These are phyloP conservation scores for Chelonus insularis DNA, from an alignment of 1,140 invertebrate species.

Conservation along the genomic window DNA sequence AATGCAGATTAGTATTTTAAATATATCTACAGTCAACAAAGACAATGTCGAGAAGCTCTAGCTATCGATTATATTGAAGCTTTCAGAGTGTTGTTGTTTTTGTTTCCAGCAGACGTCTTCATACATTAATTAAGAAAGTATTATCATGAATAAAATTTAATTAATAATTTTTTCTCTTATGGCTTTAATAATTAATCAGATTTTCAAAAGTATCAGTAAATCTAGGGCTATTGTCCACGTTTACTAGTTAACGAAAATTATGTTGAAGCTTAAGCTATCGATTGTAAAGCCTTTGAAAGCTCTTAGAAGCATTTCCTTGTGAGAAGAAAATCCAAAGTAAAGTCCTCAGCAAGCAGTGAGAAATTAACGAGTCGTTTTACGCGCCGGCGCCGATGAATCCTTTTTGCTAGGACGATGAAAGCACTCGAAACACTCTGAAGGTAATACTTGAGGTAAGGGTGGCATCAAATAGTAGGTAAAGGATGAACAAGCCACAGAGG, in stretches of 20 bases:
- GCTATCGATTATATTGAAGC: too few species aligned
- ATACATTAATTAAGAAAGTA: background rate
- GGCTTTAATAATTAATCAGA: background rate
- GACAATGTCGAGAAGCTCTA: too few species aligned
- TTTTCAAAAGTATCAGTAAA: background rate
- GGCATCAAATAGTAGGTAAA: background rate
- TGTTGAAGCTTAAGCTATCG: background rate
- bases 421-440: conserved; percentile 4
- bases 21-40: too few species aligned
- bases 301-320: conserved; percentile 6
- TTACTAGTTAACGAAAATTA: background rate
- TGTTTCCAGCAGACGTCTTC: too few species aligned
- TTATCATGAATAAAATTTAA: background rate
- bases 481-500: conserved; percentile 20
- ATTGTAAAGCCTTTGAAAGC: conserved; percentile 10
- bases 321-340: conserved; percentile 5
- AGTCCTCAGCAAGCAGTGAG: background rate
- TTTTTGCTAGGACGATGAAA: conserved; percentile 17
- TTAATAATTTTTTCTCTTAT: background rate
- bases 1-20: too few species aligned
- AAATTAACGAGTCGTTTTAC: conserved; percentile 16
- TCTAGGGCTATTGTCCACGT: background rate
- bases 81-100: too few species aligned
- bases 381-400: conserved; percentile 4
- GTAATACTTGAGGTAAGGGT: conserved; percentile 13